Evolutionary conservation across 2,113 vertebrate species (phyloP).

Genomic region (Alethe castanea): DNA sequence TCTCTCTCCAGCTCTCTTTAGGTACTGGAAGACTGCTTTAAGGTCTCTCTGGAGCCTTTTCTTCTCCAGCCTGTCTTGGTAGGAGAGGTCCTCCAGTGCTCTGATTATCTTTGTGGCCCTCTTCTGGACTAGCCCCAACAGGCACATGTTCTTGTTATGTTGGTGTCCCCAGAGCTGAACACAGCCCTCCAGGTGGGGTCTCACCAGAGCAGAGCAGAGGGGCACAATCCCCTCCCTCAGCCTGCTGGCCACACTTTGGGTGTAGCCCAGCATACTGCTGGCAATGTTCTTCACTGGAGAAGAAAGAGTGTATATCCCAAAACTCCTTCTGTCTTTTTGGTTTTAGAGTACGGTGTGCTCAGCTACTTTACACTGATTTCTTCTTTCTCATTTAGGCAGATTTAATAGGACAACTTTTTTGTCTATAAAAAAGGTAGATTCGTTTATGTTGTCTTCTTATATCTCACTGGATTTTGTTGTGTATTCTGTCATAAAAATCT

Average conservation of each 20-base stretch:
- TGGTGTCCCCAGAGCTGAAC: not conserved
- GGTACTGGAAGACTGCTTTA: not conserved
- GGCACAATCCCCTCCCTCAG: not conserved
- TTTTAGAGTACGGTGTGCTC: not conserved
- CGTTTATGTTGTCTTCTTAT: not conserved
- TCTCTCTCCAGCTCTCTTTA: not conserved
- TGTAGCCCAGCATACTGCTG: not conserved
- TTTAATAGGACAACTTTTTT: not conserved
- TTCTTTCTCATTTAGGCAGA: not conserved
- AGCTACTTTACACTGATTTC: not conserved
- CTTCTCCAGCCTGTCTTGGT: not conserved
- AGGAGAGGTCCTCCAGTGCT: not conserved
- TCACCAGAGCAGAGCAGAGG: not conserved
- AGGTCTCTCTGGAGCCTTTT: not conserved
- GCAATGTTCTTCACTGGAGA: not conserved
- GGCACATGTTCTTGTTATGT: fast-evolving
- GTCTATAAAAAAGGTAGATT: not conserved
- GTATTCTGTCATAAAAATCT: not conserved
- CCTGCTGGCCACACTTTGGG: not conserved
- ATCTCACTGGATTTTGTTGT: not conserved
- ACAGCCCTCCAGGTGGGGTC: not conserved
- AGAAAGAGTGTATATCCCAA: not conserved
- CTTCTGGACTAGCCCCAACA: not conserved
- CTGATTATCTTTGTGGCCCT: not conserved
- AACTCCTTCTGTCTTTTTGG: not conserved